Evolutionary conservation across 2,113 vertebrate genomes (phyloP).

Genomic region (Alectura lathami): DNA sequence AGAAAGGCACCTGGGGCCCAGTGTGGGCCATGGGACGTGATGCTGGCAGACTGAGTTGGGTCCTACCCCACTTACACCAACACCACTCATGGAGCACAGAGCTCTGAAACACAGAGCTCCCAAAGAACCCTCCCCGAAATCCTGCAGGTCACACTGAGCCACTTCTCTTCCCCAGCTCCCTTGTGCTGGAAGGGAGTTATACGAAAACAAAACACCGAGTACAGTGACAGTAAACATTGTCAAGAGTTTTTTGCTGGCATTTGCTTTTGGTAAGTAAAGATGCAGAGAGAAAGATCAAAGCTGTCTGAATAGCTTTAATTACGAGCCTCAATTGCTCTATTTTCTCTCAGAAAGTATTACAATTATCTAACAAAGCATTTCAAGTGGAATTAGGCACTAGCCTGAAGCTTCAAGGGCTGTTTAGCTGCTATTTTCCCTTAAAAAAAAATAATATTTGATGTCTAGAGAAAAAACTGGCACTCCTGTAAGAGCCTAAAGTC

Average conservation of each 20-base stretch:
- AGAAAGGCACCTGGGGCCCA: not conserved
- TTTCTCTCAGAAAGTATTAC: slow-evolving; percentile 30
- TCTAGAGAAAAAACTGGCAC: not conserved
- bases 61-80: not conserved
- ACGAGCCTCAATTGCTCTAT: slow-evolving; percentile 32
- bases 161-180: not conserved
- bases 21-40: not conserved
- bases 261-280: not conserved
- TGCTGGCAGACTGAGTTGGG: accelerated
- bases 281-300: slow-evolving; percentile 45
- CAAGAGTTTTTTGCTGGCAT: not conserved
- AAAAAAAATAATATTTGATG: not conserved
- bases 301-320: slow-evolving; percentile 54
- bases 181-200: not conserved
- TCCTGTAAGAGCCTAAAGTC: not conserved
- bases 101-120: not conserved
- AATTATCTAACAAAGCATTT: slow-evolving; percentile 45
- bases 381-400: not conserved
- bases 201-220: not conserved
- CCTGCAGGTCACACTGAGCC: no score
- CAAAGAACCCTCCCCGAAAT: not conserved
- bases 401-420: not conserved
- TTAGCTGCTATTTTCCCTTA: slow-evolving; percentile 13
- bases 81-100: not conserved
- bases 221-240: not conserved